These are phyloP conservation scores for Acrocephalus kingi DNA, from an alignment of 2,113 vertebrate genomes.

Conservation along the genomic window DNA sequence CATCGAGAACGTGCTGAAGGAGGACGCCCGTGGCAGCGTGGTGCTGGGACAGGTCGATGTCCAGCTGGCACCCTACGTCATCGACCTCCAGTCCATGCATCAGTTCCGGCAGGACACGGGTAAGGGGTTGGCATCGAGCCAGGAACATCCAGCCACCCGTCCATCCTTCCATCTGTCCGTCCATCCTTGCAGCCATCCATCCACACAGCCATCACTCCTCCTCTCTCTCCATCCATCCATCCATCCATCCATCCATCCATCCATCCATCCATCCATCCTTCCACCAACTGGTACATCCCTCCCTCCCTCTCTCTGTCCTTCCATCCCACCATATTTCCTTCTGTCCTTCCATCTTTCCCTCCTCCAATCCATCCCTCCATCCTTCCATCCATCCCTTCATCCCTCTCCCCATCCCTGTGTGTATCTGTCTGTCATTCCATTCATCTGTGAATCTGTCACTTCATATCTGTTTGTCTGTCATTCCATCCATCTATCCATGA, in stretches of 20 bases:
- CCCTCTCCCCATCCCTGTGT: neutral
- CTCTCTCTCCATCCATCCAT: too few species aligned
- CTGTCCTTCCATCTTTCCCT: too few species aligned
- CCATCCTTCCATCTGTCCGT: accelerated
- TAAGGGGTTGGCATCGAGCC: conserved; percentile 7
- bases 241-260: neutral
- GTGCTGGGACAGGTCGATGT: conserved; percentile 91
- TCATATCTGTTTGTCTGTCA: neutral
- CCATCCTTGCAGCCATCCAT: accelerated
- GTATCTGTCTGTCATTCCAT: neutral
- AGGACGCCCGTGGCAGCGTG: conserved; percentile 86
- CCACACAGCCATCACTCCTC: neutral
- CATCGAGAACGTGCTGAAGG: conserved; percentile 91
- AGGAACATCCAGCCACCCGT: neutral
- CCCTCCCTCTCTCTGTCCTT: neutral
- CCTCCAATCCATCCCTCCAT: too few species aligned
- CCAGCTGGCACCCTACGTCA: conserved; percentile 91
- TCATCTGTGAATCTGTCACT: neutral
- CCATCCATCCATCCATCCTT: accelerated
- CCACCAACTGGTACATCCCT: neutral
- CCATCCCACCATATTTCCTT: neutral
- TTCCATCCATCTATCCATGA: too few species aligned
- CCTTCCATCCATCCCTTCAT: neutral
- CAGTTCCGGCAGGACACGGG: conserved; percentile 97
- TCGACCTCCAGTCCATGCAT: conserved; percentile 97